These are phyloP conservation scores for Gnathonemus echidnorhynchus DNA, from an alignment of 2,113 vertebrate genomes.

Conservation along the genomic window DNA sequence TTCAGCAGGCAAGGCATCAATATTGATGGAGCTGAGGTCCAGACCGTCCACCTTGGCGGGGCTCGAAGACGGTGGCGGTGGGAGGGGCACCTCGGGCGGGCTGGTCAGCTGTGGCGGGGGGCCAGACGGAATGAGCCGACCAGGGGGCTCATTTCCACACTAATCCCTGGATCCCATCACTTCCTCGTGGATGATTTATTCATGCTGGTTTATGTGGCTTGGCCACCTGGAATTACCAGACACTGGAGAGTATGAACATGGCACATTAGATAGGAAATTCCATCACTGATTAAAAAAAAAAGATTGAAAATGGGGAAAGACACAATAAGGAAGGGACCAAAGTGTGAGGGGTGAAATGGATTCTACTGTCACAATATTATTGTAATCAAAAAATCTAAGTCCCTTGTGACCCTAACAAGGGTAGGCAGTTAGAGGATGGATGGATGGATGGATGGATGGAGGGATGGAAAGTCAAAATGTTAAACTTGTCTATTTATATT, in stretches of 20 bases:
- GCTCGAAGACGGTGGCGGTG: conserved; percentile 42
- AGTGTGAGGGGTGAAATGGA: background rate
- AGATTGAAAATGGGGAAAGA: background rate
- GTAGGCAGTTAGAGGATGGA: background rate
- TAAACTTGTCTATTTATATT: background rate
- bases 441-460: background rate
- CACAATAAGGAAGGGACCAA: background rate
- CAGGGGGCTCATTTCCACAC: background rate
- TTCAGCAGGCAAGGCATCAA: conserved; percentile 59
- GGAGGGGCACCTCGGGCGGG: conserved; percentile 35
- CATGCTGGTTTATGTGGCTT: background rate
- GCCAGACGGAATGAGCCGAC: conserved; percentile 32
- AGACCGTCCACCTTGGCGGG: conserved; percentile 39
- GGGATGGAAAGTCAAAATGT: background rate
- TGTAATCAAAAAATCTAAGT: background rate
- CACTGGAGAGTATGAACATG: background rate
- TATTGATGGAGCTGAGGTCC: conserved; percentile 61
- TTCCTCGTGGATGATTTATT: conserved; percentile 8
- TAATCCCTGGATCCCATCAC: background rate
- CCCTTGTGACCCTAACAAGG: background rate
- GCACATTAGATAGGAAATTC: background rate
- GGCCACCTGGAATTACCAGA: background rate
- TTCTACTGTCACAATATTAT: background rate
- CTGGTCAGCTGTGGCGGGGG: conserved; percentile 30
- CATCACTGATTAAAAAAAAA: background rate